These are phyloP conservation scores for Strix uralensis DNA, from an alignment of 2,113 vertebrate genomes.

Conservation along the genomic window DNA sequence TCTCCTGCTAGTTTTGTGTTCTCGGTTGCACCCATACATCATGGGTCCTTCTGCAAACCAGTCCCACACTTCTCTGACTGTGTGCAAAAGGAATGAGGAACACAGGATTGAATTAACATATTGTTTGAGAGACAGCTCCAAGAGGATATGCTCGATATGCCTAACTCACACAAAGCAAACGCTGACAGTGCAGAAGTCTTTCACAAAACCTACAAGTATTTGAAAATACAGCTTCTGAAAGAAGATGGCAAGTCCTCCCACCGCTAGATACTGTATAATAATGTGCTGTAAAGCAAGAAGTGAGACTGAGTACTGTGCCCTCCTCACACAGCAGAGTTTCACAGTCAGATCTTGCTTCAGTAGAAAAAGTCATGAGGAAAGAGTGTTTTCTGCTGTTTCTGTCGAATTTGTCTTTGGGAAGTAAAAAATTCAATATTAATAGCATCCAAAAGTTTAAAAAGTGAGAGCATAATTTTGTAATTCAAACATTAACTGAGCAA, in stretches of 20 bases:
- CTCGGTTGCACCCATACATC: neutral
- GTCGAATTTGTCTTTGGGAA: neutral
- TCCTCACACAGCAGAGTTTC: neutral
- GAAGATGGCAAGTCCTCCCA: neutral
- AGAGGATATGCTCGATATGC: neutral
- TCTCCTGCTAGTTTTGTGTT: neutral
- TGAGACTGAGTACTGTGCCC: neutral
- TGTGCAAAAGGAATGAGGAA: neutral
- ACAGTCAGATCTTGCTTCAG: neutral
- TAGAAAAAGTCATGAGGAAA: neutral
- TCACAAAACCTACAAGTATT: neutral
- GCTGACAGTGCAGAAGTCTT: neutral
- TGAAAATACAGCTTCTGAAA: neutral
- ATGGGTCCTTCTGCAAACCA: neutral
- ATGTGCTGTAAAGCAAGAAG: neutral
- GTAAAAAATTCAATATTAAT: neutral
- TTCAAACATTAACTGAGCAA: neutral
- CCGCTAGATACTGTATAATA: neutral
- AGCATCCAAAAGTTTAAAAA: neutral
- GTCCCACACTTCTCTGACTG: neutral
- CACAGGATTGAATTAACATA: neutral
- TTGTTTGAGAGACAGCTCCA: neutral
- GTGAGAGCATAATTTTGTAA: neutral
- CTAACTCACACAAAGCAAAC: neutral
- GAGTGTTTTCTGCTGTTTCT: neutral